Evolutionary conservation across 64 coral and sea anemone species (phyloP).

Genomic region (Catalaphyllia jardinei): DNA sequence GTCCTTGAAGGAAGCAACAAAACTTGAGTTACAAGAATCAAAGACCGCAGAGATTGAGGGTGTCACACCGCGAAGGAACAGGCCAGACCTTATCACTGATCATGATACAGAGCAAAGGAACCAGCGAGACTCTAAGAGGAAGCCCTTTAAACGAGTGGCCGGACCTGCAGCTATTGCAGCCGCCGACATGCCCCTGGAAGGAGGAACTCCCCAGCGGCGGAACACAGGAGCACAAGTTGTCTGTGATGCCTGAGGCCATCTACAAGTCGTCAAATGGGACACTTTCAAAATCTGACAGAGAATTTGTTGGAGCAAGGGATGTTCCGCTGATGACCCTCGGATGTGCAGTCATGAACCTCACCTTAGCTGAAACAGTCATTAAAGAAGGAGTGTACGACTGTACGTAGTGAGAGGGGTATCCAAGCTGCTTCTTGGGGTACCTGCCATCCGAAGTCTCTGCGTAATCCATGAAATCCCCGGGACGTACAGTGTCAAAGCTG

Average conservation of each 20-base stretch:
- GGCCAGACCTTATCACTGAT: conserved; percentile 6
- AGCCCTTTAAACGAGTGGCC: conserved; percentile 54
- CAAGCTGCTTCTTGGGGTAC: conserved; percentile 28
- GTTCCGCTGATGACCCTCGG: no score
- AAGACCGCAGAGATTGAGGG: conserved; percentile 53
- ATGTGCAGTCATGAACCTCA: no score
- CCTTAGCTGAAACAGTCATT: no score
- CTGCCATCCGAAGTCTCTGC: conserved; percentile 9
- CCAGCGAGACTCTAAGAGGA: conserved; percentile 34
- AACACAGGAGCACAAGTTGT: no score
- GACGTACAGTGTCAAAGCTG: not conserved
- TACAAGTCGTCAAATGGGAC: conserved; percentile 43
- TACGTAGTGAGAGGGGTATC: conserved; percentile 38
- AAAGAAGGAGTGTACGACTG: no score
- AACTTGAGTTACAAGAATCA: conserved; percentile 66
- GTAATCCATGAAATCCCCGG: not conserved
- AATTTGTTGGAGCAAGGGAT: no score
- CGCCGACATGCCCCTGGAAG: conserved; percentile 26
- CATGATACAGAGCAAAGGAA: conserved; percentile 12
- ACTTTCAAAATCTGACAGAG: no score
- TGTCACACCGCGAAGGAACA: conserved; percentile 20
- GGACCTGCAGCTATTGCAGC: conserved; percentile 62
- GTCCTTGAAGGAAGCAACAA: conserved; percentile 66
- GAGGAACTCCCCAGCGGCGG: conserved; percentile 59
- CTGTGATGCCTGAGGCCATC: no score